These are phyloP conservation scores for Prionailurus bengalensis DNA, from an alignment of 2,113 vertebrate genomes.

Conservation along the genomic window DNA sequence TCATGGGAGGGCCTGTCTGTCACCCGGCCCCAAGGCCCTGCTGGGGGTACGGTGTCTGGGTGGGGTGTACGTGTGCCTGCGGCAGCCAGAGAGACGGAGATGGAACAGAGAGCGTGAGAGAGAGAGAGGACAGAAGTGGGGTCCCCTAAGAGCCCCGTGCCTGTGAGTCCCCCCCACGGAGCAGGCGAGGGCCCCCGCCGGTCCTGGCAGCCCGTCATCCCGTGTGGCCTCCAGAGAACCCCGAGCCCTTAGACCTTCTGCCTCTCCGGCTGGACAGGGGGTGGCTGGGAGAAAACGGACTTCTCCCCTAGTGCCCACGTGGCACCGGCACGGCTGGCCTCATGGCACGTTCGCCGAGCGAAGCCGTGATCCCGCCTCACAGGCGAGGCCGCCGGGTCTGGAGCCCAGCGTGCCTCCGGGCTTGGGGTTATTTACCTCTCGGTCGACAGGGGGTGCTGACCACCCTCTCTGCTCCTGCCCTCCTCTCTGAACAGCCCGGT, in stretches of 20 bases:
- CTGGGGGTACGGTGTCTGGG: neutral
- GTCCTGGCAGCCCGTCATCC: neutral
- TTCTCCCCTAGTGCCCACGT: no score
- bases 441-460: neutral
- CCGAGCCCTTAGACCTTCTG: neutral
- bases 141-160: no score
- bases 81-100: neutral
- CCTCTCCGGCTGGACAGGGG: neutral
- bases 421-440: fast-evolving
- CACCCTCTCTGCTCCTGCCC: neutral
- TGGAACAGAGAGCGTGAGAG: no score
- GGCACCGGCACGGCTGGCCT: neutral
- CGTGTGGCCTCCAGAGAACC: neutral
- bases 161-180: no score
- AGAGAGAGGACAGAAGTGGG: no score
- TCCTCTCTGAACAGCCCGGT: no score
- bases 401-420: neutral
- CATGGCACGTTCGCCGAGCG: fast-evolving
- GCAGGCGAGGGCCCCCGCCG: no score
- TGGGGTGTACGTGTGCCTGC: neutral
- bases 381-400: neutral
- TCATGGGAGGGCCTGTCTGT: neutral
- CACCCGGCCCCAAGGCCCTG: no score
- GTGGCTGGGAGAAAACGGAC: neutral
- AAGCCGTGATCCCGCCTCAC: neutral